phyloP scores from a whole-genome alignment of 1,140 invertebrate species.

The Solen grandis region DNA sequence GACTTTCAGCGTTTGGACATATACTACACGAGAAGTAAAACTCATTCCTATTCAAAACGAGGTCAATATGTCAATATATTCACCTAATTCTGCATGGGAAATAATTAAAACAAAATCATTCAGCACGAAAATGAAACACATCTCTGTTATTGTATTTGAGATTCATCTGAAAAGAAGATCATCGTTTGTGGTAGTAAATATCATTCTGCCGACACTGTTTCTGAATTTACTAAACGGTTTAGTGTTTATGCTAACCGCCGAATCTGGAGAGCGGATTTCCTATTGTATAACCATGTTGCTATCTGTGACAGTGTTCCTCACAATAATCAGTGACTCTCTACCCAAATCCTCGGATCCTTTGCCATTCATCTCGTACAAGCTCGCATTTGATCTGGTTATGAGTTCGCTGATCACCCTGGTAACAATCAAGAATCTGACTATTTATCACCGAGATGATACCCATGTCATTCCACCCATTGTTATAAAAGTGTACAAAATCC shows the following conservation, averaged over 20 bases:
- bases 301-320: constrained; percentile 84
- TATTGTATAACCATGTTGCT: constrained; percentile 83
- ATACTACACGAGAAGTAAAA: neutral
- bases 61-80: neutral
- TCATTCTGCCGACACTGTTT: constrained; percentile 84
- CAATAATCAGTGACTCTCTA: constrained; percentile 83
- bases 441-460: neutral
- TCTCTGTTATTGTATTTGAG: neutral
- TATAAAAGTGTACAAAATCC: too few relatives aligned
- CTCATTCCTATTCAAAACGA: neutral
- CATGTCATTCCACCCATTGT: too few relatives aligned
- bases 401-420: neutral
- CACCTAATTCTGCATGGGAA: constrained; percentile 7
- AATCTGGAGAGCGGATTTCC: constrained; percentile 83
- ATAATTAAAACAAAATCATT: neutral
- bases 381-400: neutral
- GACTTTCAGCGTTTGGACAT: neutral
- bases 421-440: neutral
- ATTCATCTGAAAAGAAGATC: constrained; percentile 9
- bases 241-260: constrained; percentile 83
- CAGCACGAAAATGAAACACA: neutral
- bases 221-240: constrained; percentile 83
- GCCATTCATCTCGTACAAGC: constrained; percentile 57
- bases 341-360: constrained; percentile 82
- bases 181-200: constrained; percentile 82